Conservation (phyloP, 2,797 vertebrate genomes). For the Sparus aurata region DNA sequence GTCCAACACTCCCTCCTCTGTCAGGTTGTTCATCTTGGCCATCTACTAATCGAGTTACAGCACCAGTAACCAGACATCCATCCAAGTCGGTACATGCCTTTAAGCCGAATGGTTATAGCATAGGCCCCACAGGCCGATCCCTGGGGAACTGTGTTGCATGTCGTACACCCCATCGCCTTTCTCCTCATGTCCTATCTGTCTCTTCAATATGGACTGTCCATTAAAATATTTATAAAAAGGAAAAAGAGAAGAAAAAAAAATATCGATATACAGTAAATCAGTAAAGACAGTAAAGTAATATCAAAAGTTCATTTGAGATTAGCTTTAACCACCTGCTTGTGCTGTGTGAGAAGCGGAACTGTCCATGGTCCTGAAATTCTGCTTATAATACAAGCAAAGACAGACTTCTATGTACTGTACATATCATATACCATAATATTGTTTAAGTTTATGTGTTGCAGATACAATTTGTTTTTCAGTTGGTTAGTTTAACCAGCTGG, state of each 20-base stretch:
- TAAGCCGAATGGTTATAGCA: neutral
- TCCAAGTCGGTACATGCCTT: neutral
- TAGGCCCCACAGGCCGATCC: too few relatives aligned
- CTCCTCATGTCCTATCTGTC: too few relatives aligned
- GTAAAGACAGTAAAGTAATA: neutral
- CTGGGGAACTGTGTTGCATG: too few relatives aligned
- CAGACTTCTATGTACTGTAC: neutral
- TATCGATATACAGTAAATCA: neutral
- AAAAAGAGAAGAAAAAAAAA: neutral
- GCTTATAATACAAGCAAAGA: neutral
- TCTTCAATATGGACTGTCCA: neutral
- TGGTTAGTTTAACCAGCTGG: too few relatives aligned
- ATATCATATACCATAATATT: too few relatives aligned
- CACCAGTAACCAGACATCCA: neutral
- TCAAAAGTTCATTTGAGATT: neutral
- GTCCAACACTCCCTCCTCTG: slow-evolving; percentile 10
- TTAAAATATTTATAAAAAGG: too few relatives aligned
- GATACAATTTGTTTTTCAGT: neutral
- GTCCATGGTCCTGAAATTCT: slow-evolving; percentile 54
- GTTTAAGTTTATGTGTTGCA: neutral
- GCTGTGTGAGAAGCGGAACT: slow-evolving; percentile 14
- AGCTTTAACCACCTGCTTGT: neutral
- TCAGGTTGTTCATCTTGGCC: slow-evolving; percentile 19
- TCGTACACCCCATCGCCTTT: too few relatives aligned
- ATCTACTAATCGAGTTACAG: slow-evolving; percentile 28